These are phyloP conservation scores for Heteractis magnifica DNA, from an alignment of 92 coral and sea anemone genomes.

Conservation along the genomic window DNA sequence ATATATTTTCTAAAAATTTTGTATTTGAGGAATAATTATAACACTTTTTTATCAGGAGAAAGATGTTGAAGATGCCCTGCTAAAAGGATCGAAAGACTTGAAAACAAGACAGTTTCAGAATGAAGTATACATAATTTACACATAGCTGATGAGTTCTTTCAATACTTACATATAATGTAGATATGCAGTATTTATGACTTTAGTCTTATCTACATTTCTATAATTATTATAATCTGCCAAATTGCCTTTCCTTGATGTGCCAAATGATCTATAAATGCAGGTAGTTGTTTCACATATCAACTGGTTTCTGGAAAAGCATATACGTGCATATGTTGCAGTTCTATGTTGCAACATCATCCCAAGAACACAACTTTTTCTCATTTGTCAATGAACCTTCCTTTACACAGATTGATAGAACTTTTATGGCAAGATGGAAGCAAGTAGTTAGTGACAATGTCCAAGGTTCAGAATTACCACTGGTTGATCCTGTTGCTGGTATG, in stretches of 20 bases:
- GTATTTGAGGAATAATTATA: too few species aligned
- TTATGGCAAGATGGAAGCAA: conserved; percentile 63
- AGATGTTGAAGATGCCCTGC: conserved; percentile 53
- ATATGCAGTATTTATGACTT: background rate
- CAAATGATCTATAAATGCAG: too few species aligned
- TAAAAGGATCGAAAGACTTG: conserved; percentile 41
- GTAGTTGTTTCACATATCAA: too few species aligned
- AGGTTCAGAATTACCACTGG: conserved; percentile 74
- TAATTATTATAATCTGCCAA: too few species aligned
- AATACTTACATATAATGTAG: background rate
- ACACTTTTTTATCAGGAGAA: conserved; percentile 36
- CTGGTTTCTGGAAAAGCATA: too few species aligned
- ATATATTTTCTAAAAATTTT: too few species aligned
- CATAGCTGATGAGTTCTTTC: background rate
- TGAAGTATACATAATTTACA: conserved; percentile 31
- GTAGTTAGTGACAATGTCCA: conserved; percentile 43
- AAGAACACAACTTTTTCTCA: background rate
- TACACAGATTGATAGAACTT: conserved; percentile 59
- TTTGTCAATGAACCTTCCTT: background rate
- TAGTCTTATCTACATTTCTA: too few species aligned
- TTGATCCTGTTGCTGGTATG: conserved; percentile 85
- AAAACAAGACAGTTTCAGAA: conserved; percentile 60
- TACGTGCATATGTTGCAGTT: too few species aligned
- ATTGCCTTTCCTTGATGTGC: too few species aligned
- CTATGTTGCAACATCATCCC: background rate